phyloP scores from a whole-genome alignment of 2,797 vertebrate species.

The Liasis olivaceus region DNA sequence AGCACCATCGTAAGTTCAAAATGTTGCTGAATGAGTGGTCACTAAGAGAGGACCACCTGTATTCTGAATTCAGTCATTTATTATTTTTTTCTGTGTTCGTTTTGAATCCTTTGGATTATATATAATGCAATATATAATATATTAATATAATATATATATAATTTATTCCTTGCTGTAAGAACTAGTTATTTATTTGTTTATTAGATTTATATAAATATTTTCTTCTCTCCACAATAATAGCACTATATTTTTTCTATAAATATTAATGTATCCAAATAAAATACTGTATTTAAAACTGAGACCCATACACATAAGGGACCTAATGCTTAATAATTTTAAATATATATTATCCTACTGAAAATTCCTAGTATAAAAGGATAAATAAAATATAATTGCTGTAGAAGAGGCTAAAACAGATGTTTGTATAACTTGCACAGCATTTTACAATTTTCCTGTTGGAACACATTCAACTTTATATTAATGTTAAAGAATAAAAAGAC shows the following conservation, averaged over 20 bases:
- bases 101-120: too few species aligned
- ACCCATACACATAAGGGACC: background rate
- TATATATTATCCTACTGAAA: background rate
- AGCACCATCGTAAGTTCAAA: too few species aligned
- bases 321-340: background rate
- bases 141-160: background rate
- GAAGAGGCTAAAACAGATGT: background rate
- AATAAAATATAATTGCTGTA: background rate
- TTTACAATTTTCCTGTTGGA: background rate
- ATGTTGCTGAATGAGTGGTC: too few species aligned
- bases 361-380: background rate
- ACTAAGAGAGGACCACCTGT: too few species aligned
- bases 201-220: background rate
- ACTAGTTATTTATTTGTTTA: background rate
- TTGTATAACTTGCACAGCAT: background rate
- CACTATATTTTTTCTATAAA: background rate
- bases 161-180: background rate
- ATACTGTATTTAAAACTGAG: background rate
- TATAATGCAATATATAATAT: too few species aligned
- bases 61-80: too few species aligned
- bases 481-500: background rate
- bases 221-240: background rate
- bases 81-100: too few species aligned
- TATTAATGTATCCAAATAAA: background rate
- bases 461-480: background rate